phyloP scores from a whole-genome alignment of 2,113 vertebrate genomes.

The Rostratula benghalensis region DNA sequence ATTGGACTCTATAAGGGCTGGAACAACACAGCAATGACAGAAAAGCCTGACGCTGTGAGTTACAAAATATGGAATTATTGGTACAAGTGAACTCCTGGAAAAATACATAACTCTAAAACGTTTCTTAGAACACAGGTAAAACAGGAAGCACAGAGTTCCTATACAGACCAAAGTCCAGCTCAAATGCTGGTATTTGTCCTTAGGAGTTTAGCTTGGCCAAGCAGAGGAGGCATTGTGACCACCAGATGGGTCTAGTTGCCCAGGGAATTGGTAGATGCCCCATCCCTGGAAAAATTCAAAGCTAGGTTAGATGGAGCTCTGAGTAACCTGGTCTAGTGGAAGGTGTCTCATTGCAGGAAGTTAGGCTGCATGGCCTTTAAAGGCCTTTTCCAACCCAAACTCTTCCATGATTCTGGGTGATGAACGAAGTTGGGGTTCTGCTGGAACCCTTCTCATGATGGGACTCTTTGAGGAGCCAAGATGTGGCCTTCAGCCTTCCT shows the following conservation, averaged over 20 bases:
- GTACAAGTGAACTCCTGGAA: background rate
- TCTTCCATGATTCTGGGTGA: rapidly evolving
- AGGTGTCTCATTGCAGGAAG: rapidly evolving
- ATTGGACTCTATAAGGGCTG: background rate
- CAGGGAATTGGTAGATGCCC: rapidly evolving
- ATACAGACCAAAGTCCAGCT: background rate
- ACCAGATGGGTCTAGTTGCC: background rate
- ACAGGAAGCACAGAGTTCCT: background rate
- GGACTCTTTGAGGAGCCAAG: background rate
- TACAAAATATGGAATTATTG: background rate
- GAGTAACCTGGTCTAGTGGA: background rate
- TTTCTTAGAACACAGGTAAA: background rate
- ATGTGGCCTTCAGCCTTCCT: background rate
- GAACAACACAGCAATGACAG: background rate
- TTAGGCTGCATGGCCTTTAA: background rate
- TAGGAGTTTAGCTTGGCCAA: background rate
- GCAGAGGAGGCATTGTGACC: background rate
- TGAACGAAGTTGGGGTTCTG: background rate
- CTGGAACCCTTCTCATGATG: background rate
- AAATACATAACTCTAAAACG: background rate
- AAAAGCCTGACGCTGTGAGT: background rate
- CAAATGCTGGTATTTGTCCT: background rate
- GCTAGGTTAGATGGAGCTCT: background rate
- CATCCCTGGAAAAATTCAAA: background rate
- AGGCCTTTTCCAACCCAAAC: background rate